Conservation (phyloP, 2,888 invertebrate genomes). For the Acanthosepion pharaonis region DNA sequence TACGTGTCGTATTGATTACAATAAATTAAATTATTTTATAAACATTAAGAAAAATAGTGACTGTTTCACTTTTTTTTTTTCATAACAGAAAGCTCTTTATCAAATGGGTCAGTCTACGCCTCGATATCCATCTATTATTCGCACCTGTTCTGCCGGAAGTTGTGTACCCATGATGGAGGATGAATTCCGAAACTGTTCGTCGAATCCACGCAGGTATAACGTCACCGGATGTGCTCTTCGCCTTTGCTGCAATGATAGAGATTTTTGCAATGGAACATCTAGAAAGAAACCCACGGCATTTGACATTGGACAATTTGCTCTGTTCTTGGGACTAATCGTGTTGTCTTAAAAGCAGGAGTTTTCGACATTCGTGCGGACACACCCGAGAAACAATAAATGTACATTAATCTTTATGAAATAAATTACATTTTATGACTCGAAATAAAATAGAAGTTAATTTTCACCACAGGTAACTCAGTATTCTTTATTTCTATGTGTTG, state of each 20-base stretch:
- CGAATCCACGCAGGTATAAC: conserved; percentile 56
- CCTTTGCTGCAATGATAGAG: conserved; percentile 57
- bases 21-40: too few species aligned
- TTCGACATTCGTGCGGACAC: neutral
- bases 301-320: neutral
- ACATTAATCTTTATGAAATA: neutral
- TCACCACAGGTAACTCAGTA: too few species aligned
- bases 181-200: conserved; percentile 54
- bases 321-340: neutral
- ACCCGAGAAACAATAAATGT: neutral
- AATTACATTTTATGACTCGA: too few species aligned
- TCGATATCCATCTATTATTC: conserved; percentile 57
- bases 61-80: neutral
- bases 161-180: conserved; percentile 53
- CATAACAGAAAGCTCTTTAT: conserved; percentile 60
- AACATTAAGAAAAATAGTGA: too few species aligned
- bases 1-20: too few species aligned
- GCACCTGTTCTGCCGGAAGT: conserved; percentile 57
- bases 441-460: too few species aligned
- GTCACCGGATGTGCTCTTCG: conserved; percentile 57
- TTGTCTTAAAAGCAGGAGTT: neutral
- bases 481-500: too few species aligned
- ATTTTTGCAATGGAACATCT: conserved; percentile 55
- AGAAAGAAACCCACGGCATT: neutral
- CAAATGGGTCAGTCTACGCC: conserved; percentile 56